Base-by-base conservation (phyloP, 2,888 invertebrate species). In the Xiphydria camelus region DNA sequence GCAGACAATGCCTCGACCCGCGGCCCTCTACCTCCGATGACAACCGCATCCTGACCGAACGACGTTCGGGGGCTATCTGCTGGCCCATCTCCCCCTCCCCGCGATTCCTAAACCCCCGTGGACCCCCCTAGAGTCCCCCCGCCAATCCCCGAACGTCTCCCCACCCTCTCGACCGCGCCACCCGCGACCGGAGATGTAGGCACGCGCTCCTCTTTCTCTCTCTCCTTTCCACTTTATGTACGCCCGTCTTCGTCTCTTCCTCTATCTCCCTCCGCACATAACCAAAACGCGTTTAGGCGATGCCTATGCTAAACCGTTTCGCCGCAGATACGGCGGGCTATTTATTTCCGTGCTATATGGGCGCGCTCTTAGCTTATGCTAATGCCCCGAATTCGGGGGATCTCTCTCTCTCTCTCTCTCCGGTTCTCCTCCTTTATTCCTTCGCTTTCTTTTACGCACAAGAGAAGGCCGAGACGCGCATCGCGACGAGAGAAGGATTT, bases 291-390 rank as follows among this genome's bases (percentile, higher is more conserved):
- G 22, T 25, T 33, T 18, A 10, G 12, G 23, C 26, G 26, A 26
- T 10, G 12, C 10, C 33, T 17, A 33, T 33, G 33, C 33, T 33
- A 33, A 33, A 33, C 12, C 33, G 33, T 33, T 59, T 54, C 60
- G 59, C 48, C 53, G 55, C 51, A 62, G 63, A 65, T 64, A 63
- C 65, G 61, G 59, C 51, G 59, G 62, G 64, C 70, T 70, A 70
- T 70, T 68, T 70, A 66, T 70, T 70, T 68, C 60, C 66, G 68
- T 70, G 70, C 67, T 68, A 66, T 68, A 70, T 68, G 68, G 64
- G 47, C 60, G 59, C 32, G 29, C 32, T 40, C 62, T 64, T 64
- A 65, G 66, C 68, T 70, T 70, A 68, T 68, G 70, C 70, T 70
- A 70, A 70, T 70, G 68, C 60, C 66, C 64, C 65, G 45, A 49